Evolutionary conservation across 2,888 invertebrate species (phyloP).

Genomic region (Tetragonisca angustula): DNA sequence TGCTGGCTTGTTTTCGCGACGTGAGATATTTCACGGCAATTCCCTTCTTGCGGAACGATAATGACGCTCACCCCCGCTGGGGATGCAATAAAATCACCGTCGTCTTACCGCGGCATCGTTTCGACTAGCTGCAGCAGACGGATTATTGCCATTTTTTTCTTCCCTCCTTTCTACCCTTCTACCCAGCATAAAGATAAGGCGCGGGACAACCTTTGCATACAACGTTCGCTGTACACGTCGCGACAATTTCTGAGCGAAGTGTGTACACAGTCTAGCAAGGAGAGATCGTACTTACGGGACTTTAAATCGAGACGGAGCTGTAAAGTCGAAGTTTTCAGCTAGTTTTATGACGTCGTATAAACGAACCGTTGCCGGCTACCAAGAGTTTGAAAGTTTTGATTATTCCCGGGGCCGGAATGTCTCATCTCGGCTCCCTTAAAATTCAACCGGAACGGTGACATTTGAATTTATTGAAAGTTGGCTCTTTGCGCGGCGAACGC

Average conservation of each 20-base stretch:
- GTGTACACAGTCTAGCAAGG: not conserved
- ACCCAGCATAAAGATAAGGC: too few species aligned
- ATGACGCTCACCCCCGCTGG: conserved; percentile 50
- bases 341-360: conserved; percentile 32
- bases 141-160: conserved; percentile 40
- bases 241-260: not conserved
- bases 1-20: conserved; percentile 50
- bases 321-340: conserved; percentile 31
- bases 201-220: conserved; percentile 19
- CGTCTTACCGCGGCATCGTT: conserved; percentile 36
- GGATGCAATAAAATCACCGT: conserved; percentile 63
- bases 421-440: conserved; percentile 4
- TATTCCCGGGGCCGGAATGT: not conserved
- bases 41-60: conserved; percentile 55
- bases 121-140: conserved; percentile 26
- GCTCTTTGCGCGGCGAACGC: not conserved
- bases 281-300: not conserved
- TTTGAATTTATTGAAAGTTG: conserved; percentile 29
- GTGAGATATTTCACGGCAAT: conserved; percentile 37
- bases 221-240: not conserved
- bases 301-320: conserved; percentile 27
- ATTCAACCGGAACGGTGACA: conserved; percentile 22
- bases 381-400: conserved; percentile 23
- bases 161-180: not conserved
- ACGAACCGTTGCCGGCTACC: not conserved